Evolutionary conservation across 1,140 invertebrate species (phyloP), one percentile per base, ranked within the genome.

Genomic region (Archegozetes longisetosus): DNA sequence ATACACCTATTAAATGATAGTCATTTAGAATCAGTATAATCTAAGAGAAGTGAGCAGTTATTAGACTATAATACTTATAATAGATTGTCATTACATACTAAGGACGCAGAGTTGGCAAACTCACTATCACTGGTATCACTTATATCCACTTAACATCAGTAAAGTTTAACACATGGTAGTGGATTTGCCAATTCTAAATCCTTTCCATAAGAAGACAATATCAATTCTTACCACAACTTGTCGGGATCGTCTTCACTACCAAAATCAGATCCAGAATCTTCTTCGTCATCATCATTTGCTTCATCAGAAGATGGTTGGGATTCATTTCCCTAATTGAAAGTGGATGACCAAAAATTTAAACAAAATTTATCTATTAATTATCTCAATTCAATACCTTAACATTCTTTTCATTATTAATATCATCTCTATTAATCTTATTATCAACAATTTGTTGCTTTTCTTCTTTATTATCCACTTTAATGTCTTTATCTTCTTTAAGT

Each of bases 191-290:
- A n/a, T n/a, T n/a, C n/a, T n/a, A 3, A 20, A 6, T 24, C 2
- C 22, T 48, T 12, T 58, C 3, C 6, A 53, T 20, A 57, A 52
- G 17, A 28, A 55, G 25, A 55, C 40, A 4, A 55, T 9, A n/a
- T n/a, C 12, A 55, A n/a, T 6, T n/a, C 14, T n/a, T n/a, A 55
- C 89, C 91, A 96, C 24, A 95, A 74, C 73, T 86, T 84, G 64
- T 91, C 82, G 2, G 90, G 90, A 78, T 95, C 90, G 75, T 94
- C 90, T 73, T 93, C 82, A 2, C 89, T 89, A 78, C 94, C 89
- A 75, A 94, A 89, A 73, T 93, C 71, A n/a, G 63, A 63, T 52
- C 67, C 68, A 61, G 67, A 65, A 32, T 64, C 64, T 62, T 65
- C 64, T 27, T 70, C 69, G 57, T 72, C 68, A 52, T 67, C 65